Evolutionary conservation across 2,797 vertebrate genomes (phyloP).

Genomic region (Glossophaga mutica): DNA sequence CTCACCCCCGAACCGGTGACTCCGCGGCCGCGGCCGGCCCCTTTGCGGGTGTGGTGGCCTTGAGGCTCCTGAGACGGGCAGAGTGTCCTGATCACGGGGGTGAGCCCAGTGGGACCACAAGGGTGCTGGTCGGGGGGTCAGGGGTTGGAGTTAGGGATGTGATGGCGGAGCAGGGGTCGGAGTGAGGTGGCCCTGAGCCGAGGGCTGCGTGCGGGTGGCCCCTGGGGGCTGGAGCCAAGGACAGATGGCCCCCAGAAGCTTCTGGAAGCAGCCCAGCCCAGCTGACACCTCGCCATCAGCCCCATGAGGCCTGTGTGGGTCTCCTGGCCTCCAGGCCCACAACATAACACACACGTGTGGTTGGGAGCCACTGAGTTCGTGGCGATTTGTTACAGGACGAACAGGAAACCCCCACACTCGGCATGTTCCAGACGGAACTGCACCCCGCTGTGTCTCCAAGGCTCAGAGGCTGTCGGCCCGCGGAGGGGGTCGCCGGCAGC

Average conservation of each 20-base stretch:
- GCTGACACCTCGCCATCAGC: neutral
- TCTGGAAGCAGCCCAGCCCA: neutral
- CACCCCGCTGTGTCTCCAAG: fast-evolving
- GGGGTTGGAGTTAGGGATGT: neutral
- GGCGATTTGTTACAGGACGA: neutral
- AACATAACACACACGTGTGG: too few species aligned
- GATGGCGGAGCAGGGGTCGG: neutral
- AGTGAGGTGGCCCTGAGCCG: fast-evolving
- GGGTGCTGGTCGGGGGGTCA: neutral
- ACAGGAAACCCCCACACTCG: fast-evolving
- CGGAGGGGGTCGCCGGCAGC: fast-evolving
- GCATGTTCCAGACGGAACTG: neutral
- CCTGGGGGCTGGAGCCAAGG: neutral
- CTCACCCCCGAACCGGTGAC: neutral
- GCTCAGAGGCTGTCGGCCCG: neutral
- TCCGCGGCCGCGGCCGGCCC: neutral
- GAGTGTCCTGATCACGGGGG: neutral
- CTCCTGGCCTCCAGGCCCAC: neutral
- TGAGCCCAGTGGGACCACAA: fast-evolving
- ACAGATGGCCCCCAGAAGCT: too few species aligned
- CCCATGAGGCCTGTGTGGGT: neutral
- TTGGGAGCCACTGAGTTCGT: neutral
- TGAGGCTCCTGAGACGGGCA: neutral
- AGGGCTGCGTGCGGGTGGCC: fast-evolving
- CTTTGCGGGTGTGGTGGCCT: neutral